Conservation (phyloP, 2,888 invertebrate genomes). For the Gymnosoma rotundatum region DNA sequence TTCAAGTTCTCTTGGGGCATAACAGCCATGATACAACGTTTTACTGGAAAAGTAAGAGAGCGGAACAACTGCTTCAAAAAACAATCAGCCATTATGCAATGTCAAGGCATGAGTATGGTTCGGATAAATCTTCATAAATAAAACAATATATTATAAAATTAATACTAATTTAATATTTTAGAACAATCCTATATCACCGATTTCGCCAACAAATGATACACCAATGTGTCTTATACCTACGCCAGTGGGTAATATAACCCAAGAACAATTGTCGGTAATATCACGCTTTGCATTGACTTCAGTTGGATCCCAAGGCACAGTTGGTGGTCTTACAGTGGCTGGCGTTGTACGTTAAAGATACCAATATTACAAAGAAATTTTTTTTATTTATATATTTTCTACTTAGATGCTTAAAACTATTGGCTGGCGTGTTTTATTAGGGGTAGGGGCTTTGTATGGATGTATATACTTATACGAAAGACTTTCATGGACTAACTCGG, state of each 20-base stretch:
- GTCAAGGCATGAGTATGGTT: constrained; percentile 78
- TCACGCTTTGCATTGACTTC: constrained; percentile 91
- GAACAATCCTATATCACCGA: constrained; percentile 86
- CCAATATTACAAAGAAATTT: background rate
- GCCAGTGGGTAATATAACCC: constrained; percentile 82
- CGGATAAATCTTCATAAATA: background rate
- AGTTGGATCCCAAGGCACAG: constrained; percentile 96
- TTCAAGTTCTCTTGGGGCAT: constrained; percentile 98
- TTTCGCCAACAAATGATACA: constrained; percentile 82
- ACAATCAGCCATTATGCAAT: constrained; percentile 79
- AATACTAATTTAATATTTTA: constrained; percentile 77
- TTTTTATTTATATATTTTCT: constrained; percentile 6
- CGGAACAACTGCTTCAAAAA: constrained; percentile 82
- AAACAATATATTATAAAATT: background rate
- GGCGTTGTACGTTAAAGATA: constrained; percentile 87
- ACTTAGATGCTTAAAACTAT: constrained; percentile 94
- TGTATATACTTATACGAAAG: constrained; percentile 97
- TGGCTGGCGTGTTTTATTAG: constrained; percentile 96
- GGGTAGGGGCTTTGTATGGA: constrained; percentile 92
- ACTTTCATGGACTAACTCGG: constrained; percentile 97
- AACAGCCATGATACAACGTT: constrained; percentile 92
- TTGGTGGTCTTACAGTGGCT: constrained; percentile 95
- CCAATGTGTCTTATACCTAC: constrained; percentile 79
- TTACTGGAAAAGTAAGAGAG: constrained; percentile 86
- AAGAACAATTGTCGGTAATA: constrained; percentile 88